These are phyloP conservation scores for Mimumesa dahlbomi DNA, from an alignment of 2,888 invertebrate species.

Conservation along the genomic window DNA sequence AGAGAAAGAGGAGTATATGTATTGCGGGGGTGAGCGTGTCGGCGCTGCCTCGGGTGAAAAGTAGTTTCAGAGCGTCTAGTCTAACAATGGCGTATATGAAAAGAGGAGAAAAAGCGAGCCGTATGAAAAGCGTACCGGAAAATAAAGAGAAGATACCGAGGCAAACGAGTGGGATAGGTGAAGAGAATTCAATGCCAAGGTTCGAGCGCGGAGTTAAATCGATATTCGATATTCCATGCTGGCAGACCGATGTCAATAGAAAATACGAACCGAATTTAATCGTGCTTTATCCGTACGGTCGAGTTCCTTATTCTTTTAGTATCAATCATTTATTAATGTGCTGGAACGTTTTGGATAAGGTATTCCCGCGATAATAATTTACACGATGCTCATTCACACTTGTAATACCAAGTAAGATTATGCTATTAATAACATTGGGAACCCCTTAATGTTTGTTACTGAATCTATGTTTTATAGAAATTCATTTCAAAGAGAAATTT, in stretches of 20 bases:
- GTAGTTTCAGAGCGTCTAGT: slow-evolving; percentile 71
- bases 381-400: too few relatives aligned
- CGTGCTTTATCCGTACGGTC: not conserved
- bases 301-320: not conserved
- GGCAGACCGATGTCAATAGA: not conserved
- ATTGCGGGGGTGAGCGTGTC: slow-evolving; percentile 19
- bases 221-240: slow-evolving; percentile 56
- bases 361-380: too few relatives aligned
- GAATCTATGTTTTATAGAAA: too few relatives aligned
- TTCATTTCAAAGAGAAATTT: not conserved
- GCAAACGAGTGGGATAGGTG: slow-evolving; percentile 42
- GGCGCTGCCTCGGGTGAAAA: slow-evolving; percentile 64
- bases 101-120: slow-evolving; percentile 49
- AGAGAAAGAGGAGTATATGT: slow-evolving; percentile 4
- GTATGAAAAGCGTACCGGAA: slow-evolving; percentile 58
- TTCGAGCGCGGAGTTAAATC: slow-evolving; percentile 50
- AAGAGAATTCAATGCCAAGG: slow-evolving; percentile 64
- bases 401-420: too few relatives aligned
- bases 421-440: too few relatives aligned
- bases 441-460: too few relatives aligned
- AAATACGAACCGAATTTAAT: not conserved
- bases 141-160: slow-evolving; percentile 58
- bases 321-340: not conserved
- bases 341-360: too few relatives aligned
- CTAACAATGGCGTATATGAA: slow-evolving; percentile 63